These are phyloP conservation scores for Sitta europaea DNA, from an alignment of 2,113 vertebrate species.

Conservation along the genomic window DNA sequence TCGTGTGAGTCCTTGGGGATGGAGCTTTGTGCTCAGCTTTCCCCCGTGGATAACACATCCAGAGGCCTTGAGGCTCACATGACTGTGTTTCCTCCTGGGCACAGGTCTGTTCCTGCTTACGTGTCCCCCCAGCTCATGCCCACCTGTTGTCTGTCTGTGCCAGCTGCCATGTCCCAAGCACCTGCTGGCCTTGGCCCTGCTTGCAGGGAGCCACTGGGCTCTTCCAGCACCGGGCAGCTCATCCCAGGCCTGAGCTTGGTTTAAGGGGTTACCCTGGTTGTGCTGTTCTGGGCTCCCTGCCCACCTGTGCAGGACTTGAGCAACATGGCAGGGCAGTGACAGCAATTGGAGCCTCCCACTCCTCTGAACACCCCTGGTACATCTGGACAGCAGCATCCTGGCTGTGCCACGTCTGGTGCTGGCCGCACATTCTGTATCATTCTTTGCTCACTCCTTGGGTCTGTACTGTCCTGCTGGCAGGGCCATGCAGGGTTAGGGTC, in stretches of 20 bases:
- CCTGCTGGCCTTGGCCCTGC: neutral
- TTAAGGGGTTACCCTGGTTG: neutral
- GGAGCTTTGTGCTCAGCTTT: neutral
- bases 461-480: neutral
- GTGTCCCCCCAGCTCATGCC: rapidly evolving
- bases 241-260: rapidly evolving
- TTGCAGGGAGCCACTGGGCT: neutral
- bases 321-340: neutral
- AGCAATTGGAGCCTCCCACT: neutral
- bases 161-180: neutral
- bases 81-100: neutral
- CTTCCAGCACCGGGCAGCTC: rapidly evolving
- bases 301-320: neutral
- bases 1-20: neutral
- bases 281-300: neutral
- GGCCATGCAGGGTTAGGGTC: neutral
- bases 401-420: rapidly evolving
- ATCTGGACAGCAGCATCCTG: neutral
- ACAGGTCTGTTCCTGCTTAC: neutral
- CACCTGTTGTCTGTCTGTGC: neutral
- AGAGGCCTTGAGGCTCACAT: neutral
- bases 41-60: rapidly evolving
- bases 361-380: neutral
- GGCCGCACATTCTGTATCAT: rapidly evolving
- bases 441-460: rapidly evolving